A percentile compares a stretch with the other conserved stretches of the same genome.
These are phyloP conservation scores for Eupithecia centaureata DNA, from an alignment of 2,888 invertebrate genomes.

Conservation along the genomic window DNA sequence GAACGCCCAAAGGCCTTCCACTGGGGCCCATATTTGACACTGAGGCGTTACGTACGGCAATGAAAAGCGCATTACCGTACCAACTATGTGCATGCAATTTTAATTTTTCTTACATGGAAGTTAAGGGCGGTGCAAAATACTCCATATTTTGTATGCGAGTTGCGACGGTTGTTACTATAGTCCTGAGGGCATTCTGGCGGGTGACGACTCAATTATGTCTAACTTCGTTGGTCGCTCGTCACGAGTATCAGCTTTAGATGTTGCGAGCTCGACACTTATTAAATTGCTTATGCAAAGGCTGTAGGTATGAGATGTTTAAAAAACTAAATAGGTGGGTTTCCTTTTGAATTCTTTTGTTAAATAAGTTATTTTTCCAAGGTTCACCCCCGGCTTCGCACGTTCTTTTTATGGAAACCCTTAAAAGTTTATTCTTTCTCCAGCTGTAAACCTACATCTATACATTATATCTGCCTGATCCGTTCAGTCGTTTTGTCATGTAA, in stretches of 20 bases:
- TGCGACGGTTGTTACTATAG: constrained; percentile 67
- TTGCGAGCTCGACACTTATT: constrained; percentile 49
- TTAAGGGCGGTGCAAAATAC: background rate
- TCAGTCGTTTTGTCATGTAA: too few species aligned
- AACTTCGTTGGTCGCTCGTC: constrained; percentile 72
- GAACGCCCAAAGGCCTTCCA: background rate
- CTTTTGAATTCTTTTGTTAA: background rate
- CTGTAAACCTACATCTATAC: too few species aligned
- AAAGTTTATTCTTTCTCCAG: too few species aligned
- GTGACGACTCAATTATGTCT: constrained; percentile 71
- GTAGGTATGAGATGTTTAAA: too few species aligned
- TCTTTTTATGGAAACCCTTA: too few species aligned
- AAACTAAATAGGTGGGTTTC: background rate
- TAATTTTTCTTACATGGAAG: background rate
- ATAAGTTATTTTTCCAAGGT: too few species aligned
- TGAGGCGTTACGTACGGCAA: background rate
- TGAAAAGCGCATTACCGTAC: background rate
- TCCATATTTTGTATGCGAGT: constrained; percentile 65
- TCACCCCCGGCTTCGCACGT: too few species aligned
- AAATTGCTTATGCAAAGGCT: constrained; percentile 21
- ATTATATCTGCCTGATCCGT: too few species aligned
- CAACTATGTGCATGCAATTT: background rate
- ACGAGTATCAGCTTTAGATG: constrained; percentile 62
- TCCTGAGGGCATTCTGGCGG: constrained; percentile 63
- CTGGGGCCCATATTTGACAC: background rate